phyloP scores from a whole-genome alignment of 2,797 vertebrate genomes.

The Danionella dracula region DNA sequence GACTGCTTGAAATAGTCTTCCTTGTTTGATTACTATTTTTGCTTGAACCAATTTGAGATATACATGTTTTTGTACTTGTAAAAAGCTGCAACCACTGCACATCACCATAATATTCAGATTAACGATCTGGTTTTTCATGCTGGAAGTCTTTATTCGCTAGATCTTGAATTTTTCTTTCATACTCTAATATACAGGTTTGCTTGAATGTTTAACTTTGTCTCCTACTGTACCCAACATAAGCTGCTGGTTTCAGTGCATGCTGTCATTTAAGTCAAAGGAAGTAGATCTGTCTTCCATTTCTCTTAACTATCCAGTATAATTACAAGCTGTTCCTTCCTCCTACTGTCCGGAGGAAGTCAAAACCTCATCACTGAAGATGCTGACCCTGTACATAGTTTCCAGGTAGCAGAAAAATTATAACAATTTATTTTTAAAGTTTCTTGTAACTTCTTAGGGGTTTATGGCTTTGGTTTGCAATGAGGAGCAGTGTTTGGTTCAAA shows the following conservation, averaged over 20 bases:
- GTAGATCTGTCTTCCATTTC: conserved; percentile 50
- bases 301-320: conserved; percentile 63
- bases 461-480: conserved; percentile 34
- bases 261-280: conserved; percentile 62
- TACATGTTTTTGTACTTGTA: background rate
- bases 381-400: conserved; percentile 12
- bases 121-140: background rate
- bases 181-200: too few relatives aligned
- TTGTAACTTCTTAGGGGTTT: conserved; percentile 23
- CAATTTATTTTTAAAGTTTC: conserved; percentile 21
- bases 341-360: conserved; percentile 43
- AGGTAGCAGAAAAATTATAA: conserved; percentile 20
- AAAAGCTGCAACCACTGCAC: background rate
- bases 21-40: background rate
- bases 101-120: background rate
- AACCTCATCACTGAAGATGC: conserved; percentile 12
- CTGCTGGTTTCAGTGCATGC: conserved; percentile 38
- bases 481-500: conserved; percentile 8
- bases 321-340: conserved; percentile 69
- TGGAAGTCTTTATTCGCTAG: background rate
- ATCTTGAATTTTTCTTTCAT: background rate
- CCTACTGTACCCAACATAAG: background rate
- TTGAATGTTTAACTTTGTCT: too few relatives aligned
- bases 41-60: background rate
- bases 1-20: background rate